These are phyloP conservation scores for Tetramorium bicarinatum DNA, from an alignment of 2,888 invertebrate species.

Conservation along the genomic window DNA sequence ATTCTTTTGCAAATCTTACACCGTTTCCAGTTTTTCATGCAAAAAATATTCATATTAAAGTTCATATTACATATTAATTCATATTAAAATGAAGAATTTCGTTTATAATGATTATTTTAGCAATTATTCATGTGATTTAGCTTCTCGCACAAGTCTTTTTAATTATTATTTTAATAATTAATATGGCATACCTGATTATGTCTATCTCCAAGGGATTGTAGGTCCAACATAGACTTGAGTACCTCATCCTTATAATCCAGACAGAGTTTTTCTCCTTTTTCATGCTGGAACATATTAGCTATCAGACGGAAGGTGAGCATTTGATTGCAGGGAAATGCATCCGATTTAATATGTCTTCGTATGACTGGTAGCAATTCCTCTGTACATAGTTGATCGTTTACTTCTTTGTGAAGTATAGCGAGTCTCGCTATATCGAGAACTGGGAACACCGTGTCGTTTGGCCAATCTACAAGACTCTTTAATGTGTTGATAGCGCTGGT, in stretches of 20 bases:
- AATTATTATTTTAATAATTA: constrained; percentile 25
- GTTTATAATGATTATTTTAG: constrained; percentile 19
- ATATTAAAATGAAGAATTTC: background rate
- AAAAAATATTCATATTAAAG: background rate
- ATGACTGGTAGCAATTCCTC: constrained; percentile 85
- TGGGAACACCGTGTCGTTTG: constrained; percentile 93
- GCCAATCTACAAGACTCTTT: constrained; percentile 80
- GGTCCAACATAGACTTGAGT: constrained; percentile 87
- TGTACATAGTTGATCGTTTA: constrained; percentile 88
- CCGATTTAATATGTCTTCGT: constrained; percentile 85
- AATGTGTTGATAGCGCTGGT: constrained; percentile 73
- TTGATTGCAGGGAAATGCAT: constrained; percentile 88
- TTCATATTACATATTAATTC: no score
- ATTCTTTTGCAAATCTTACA: background rate
- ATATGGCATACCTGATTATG: constrained; percentile 88
- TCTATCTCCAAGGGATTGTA: constrained; percentile 88
- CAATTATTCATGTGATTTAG: constrained; percentile 7
- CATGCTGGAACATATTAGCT: constrained; percentile 93
- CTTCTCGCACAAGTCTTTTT: background rate
- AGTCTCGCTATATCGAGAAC: constrained; percentile 95
- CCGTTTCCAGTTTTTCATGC: constrained; percentile 70
- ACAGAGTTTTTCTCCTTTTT: constrained; percentile 89
- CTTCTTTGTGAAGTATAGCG: constrained; percentile 91
- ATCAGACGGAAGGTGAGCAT: constrained; percentile 93
- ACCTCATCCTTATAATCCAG: constrained; percentile 88